A percentile compares a stretch with the other conserved stretches of the same genome.
These are phyloP conservation scores for Xylota sylvarum DNA, from an alignment of 2,888 invertebrate genomes.

Conservation along the genomic window DNA sequence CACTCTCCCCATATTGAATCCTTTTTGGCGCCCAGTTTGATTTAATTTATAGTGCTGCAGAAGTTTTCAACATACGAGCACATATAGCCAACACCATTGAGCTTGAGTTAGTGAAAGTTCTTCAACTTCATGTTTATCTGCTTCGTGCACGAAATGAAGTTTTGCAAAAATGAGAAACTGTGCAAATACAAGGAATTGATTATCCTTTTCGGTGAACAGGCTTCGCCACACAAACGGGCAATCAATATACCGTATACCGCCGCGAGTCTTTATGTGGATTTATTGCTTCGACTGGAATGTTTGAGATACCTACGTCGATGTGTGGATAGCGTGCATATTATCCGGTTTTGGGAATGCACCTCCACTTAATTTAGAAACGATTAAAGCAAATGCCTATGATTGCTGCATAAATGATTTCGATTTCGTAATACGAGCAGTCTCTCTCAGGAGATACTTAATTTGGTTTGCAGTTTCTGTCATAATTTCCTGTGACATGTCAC, in stretches of 20 bases:
- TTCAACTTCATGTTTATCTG: constrained; percentile 4
- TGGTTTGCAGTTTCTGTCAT: too few relatives aligned
- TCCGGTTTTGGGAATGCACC: constrained; percentile 11
- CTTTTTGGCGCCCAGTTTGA: not conserved
- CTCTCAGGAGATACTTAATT: too few relatives aligned
- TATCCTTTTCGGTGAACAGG: constrained; percentile 1
- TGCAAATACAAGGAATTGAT: constrained; percentile 28
- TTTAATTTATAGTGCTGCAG: constrained; percentile 1
- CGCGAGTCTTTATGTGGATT: constrained; percentile 1
- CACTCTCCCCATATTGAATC: not conserved
- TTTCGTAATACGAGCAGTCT: too few relatives aligned
- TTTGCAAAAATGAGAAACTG: constrained; percentile 18
- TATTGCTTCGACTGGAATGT: constrained; percentile 1
- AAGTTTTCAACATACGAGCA: not conserved
- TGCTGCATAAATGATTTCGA: not conserved
- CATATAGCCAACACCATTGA: not conserved
- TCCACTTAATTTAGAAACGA: constrained; percentile 2
- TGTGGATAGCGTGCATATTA: constrained; percentile 10
- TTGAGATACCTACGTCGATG: not conserved
- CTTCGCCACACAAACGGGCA: not conserved
- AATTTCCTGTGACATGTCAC: too few relatives aligned
- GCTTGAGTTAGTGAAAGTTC: not conserved
- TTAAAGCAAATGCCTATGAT: not conserved
- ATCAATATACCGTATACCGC: not conserved
- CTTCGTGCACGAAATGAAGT: constrained; percentile 2